Evolutionary conservation across 1,140 invertebrate species (phyloP).

Genomic region (Drosophila ambigua): DNA sequence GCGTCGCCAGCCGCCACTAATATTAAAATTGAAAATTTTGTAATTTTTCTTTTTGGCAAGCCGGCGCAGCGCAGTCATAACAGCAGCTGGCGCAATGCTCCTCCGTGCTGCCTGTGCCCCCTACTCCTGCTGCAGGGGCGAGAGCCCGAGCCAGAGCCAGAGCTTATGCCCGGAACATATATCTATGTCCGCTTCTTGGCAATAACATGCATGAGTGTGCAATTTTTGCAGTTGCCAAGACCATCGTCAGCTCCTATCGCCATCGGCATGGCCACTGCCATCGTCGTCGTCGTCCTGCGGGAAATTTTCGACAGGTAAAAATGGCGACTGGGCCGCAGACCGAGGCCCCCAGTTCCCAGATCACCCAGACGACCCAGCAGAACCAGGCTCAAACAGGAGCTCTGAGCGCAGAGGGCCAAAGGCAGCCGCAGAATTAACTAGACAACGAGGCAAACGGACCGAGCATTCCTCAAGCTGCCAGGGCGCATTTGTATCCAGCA

Average conservation of each 20-base stretch:
- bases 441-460: slow-evolving; percentile 37
- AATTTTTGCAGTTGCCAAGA: slow-evolving; percentile 78
- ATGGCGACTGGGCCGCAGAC: slow-evolving; percentile 50
- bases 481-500: slow-evolving; percentile 66
- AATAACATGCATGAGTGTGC: slow-evolving; percentile 82
- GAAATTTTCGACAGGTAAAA: slow-evolving; percentile 82
- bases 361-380: neutral
- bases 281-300: slow-evolving; percentile 62
- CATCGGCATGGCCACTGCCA: slow-evolving; percentile 7
- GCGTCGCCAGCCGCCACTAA: slow-evolving; percentile 78
- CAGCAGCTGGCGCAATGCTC: slow-evolving; percentile 53
- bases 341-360: no score
- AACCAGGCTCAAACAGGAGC: slow-evolving; percentile 37
- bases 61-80: slow-evolving; percentile 77
- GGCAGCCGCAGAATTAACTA: slow-evolving; percentile 46
- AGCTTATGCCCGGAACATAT: slow-evolving; percentile 36
- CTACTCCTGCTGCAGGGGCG: slow-evolving; percentile 4
- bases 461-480: slow-evolving; percentile 58
- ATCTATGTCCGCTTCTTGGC: slow-evolving; percentile 77
- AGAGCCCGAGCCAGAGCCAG: no score
- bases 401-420: slow-evolving; percentile 21
- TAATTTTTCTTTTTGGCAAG: slow-evolving; percentile 82
- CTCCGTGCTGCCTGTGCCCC: slow-evolving; percentile 3
- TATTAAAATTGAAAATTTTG: slow-evolving; percentile 83
- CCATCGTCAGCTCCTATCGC: slow-evolving; percentile 52